Base-by-base conservation (phyloP, 2,888 invertebrate genomes). In the Xanthorhoe spadicearia region DNA sequence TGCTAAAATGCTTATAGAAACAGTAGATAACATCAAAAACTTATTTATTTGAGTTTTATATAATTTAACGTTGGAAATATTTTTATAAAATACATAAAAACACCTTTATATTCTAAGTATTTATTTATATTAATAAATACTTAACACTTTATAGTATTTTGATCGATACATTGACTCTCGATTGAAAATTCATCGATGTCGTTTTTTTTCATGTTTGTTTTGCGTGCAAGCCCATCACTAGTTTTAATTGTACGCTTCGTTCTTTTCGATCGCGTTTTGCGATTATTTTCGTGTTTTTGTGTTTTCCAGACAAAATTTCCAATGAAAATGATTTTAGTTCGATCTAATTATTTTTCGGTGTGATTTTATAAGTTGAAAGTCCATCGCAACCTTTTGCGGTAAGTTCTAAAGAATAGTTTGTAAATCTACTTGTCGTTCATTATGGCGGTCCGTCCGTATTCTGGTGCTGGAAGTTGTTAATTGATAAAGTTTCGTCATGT, bases 391-490 rank as follows among this genome's bases (percentile, higher is more conserved):
- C 74, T 71, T 70, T 87, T 89, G 89, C 89, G 93, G 93, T 92
- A 89, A 93, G 93, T 90, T 87, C 3, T 75, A 3, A 23, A 32
- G 49, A 55, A 73, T 83, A 84, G 83, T 83, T 84, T 80, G 82
- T 79, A 79, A 69, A 66, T 84, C 81, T 84, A 91, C 85, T 89
- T 88, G 87, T 89, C 86, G 86, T 91, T 89, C 93, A 92, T 83
- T 93, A 93, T 93, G 93, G 93, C 93, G 93, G 93, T 93, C 89
- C 18, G 92, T 92, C 4, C 23, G 2, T 23, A 82, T 80, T 80
- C 48, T 72, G 71, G 74, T 80, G 77, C 76, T 76, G 67, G 55
- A 75, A 78, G 76, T 80, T 82, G 80, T 80, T 77, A 81, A 81
- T 55, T 49, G 18, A 13, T 59, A 50, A 80, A 81, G 80, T 84